Base-by-base conservation (phyloP, 2,113 vertebrate genomes). In the Bubo blakistoni region DNA sequence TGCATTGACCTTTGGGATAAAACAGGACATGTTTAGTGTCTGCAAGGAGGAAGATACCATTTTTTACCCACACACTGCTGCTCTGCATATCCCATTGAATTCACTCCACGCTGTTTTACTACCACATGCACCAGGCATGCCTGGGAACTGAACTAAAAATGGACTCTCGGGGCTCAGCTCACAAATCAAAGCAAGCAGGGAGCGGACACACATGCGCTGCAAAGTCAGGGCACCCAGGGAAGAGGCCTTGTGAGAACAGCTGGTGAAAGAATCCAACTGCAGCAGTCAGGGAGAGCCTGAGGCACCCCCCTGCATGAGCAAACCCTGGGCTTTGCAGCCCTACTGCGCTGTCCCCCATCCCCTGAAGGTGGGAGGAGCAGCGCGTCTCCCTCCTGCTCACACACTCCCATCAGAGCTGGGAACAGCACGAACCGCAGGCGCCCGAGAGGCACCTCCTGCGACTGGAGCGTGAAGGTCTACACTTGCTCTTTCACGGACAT, bases 381-480 rank as follows among this genome's bases (percentile, higher is more conserved):
- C 8, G 0, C 9, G 27, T 55, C 51, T 51, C 51, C 55, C 1
- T 0, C 19, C 46, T 36, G 57, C 57, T 42, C 62, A 13, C 55
- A 40, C 29, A 5, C 11, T 18, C 46, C 79, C 66, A 18, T 13
- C 78, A 21, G n/a, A 20, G 13, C 11, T 27, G 36, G 84, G 67
- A 40, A 22, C 47, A 16, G 73, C 22, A 14, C 0, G 3, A 10
- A 21, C 29, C 34, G 21, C 21, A 12, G 12, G 26, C 3, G 32
- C 14, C 70, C 10, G 8, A 40, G 24, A 20, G 27, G 32, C 40
- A n/a, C 16, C 86, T 66, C 70, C 58, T 14, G 66, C 3, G 32
- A 13, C 54, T 6, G n/a, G 10, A 21, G 14, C 0, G 5, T 2
- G 26, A 3, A 2, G 3, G 14, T 21, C 73, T 42, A 6, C 69